Percentiles rank a stretch among this genome's conserved stretches.
Evolutionary conservation across 2,113 vertebrate genomes (phyloP).

Genomic region (Chitala chitala): DNA sequence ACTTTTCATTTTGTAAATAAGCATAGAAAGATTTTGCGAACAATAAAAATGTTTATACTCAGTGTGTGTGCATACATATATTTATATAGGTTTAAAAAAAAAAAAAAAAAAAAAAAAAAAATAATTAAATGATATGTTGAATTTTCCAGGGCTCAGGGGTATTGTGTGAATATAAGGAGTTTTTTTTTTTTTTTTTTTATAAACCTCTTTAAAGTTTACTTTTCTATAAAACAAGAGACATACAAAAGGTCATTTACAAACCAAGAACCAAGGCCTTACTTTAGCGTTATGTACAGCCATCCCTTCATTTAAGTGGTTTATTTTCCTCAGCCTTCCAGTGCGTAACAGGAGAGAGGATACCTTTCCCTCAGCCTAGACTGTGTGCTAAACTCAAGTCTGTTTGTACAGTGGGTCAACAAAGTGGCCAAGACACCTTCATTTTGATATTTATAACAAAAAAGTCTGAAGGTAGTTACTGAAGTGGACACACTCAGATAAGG

Average conservation of each 20-base stretch:
- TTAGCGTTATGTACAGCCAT: slow-evolving; percentile 91
- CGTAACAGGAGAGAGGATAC: slow-evolving; percentile 74
- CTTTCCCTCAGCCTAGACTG: slow-evolving; percentile 42
- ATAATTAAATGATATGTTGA: slow-evolving; percentile 91
- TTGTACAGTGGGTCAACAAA: slow-evolving; percentile 55
- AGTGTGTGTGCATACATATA: slow-evolving; percentile 60
- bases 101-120: slow-evolving; percentile 88
- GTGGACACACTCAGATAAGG: slow-evolving; percentile 80
- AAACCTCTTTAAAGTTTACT: slow-evolving; percentile 67
- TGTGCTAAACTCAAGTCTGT: slow-evolving; percentile 54
- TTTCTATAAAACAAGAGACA: slow-evolving; percentile 99
- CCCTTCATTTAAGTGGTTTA: slow-evolving; percentile 58
- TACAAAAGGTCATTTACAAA: slow-evolving; percentile 99
- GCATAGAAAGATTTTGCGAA: slow-evolving; percentile 92
- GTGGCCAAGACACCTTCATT: slow-evolving; percentile 48
- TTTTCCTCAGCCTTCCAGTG: slow-evolving; percentile 48
- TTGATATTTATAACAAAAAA: slow-evolving; percentile 56
- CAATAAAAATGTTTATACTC: slow-evolving; percentile 91
- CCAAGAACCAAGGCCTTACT: slow-evolving; percentile 89
- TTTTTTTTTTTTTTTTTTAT: slow-evolving; percentile 69
- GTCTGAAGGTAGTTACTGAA: slow-evolving; percentile 43
- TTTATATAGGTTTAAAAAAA: slow-evolving; percentile 81
- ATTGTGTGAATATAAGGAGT: slow-evolving; percentile 96
- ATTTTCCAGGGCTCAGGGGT: slow-evolving; percentile 97
- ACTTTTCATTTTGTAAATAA: slow-evolving; percentile 72